Conservation (phyloP, 2,888 invertebrate genomes). For the Gari tellinella region DNA sequence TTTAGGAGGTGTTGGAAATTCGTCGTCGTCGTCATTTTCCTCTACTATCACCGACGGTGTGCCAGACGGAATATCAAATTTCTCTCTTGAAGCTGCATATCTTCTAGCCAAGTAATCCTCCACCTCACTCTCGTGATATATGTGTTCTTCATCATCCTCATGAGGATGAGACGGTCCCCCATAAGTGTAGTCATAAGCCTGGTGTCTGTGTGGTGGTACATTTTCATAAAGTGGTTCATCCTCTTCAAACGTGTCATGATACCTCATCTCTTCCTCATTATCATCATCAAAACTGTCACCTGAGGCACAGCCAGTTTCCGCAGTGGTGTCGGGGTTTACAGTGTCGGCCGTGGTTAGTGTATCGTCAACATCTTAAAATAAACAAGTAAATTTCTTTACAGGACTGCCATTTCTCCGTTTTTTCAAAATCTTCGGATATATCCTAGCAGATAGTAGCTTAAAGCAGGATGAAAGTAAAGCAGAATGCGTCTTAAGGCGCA, state of each 20-base stretch:
- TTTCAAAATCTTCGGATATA: too few relatives aligned
- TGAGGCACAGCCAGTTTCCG: constrained; percentile 1
- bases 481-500: too few relatives aligned
- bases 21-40: too few relatives aligned
- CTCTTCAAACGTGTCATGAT: too few relatives aligned
- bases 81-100: constrained; percentile 27
- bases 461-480: too few relatives aligned
- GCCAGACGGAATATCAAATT: constrained; percentile 26
- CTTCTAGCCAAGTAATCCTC: constrained; percentile 39
- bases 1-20: constrained; percentile 1
- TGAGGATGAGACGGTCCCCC: too few relatives aligned
- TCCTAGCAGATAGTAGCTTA: too few relatives aligned
- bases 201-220: neutral
- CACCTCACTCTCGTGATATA: constrained; percentile 53
- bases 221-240: neutral
- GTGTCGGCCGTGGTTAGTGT: constrained; percentile 22
- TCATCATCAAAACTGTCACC: constrained; percentile 8
- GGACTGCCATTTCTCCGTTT: too few relatives aligned
- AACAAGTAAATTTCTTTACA: neutral
- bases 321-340: neutral
- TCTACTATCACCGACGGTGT: neutral
- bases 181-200: too few relatives aligned
- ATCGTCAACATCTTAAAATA: constrained; percentile 11
- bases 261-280: constrained; percentile 25
- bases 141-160: constrained; percentile 31